Evolutionary conservation across 2,888 invertebrate genomes (phyloP), one percentile per base, ranked within the genome.

Genomic region (Dasypolia templi): DNA sequence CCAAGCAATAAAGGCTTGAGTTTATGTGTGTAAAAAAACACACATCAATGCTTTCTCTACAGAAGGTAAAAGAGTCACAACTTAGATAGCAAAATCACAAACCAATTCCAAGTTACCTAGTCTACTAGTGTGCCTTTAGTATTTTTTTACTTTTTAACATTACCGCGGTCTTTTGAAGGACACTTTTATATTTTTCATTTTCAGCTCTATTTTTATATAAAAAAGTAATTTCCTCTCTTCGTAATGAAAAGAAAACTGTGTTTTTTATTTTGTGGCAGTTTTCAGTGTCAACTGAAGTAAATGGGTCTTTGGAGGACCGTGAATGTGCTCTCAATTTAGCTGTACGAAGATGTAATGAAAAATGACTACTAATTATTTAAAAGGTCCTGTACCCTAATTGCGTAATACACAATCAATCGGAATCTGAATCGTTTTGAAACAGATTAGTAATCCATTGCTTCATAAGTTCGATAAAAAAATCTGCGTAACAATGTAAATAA

Each of bases 231-330:
- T 22, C 22, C n/a, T 51, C n/a, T 35, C 44, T 3, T 58, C n/a
- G 53, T 63, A 46, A 72, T 72, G 66, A 63, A 77, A 63, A 69
- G 65, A 75, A 75, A 75, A 59, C 75, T 58, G 44, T 14, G 44
- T 29, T 75, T 53, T 44, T 46, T 59, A 65, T 75, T 75, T 66
- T 17, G 19, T 46, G 51, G 14, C 44, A 53, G 65, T 53, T 61
- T 32, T n/a, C 39, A 61, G 55, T 74, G 39, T 46, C 14, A 62
- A 39, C n/a, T n/a, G 7, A 74, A 58, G 12, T 75, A n/a, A 75
- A 75, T 59, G 51, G 29, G 51, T 35, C 44, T 6, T 9, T 58
- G 14, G 3, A 46, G 17, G 12, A 26, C 58, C 3, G 12, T 12
- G 42, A 49, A 42, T 26, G 17, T 14, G 9, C 12, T 22, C 22